A percentile compares a stretch with the other conserved stretches of the same genome.
phyloP scores from a whole-genome alignment of 2,797 vertebrate species.

The Dryobates pubescens region DNA sequence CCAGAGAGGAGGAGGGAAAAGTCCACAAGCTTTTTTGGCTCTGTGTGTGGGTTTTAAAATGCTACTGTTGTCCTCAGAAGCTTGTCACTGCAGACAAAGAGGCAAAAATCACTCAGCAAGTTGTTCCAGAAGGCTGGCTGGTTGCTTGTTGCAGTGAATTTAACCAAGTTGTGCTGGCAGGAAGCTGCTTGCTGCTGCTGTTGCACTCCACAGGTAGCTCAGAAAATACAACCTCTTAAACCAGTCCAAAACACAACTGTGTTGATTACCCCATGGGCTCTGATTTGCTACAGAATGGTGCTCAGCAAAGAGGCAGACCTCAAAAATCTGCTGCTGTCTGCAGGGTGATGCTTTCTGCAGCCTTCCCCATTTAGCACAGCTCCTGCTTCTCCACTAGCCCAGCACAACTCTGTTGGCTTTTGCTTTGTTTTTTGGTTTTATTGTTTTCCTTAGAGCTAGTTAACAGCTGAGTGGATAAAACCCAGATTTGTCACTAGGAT shows the following conservation, averaged over 20 bases:
- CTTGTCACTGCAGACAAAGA: not conserved
- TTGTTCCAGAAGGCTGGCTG: not conserved
- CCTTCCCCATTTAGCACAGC: not conserved
- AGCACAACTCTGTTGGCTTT: rapidly evolving
- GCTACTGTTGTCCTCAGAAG: conserved; percentile 6
- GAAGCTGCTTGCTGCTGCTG: not conserved
- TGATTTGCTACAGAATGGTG: not conserved
- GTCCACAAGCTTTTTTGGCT: conserved; percentile 1
- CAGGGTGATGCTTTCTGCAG: not conserved
- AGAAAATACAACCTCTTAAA: conserved; percentile 18
- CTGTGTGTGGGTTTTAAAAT: not conserved
- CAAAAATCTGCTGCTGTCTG: not conserved
- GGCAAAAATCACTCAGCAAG: not conserved
- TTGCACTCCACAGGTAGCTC: not conserved
- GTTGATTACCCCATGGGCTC: not conserved
- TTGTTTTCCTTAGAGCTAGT: not conserved
- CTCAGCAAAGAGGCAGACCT: not conserved
- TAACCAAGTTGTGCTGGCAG: not conserved
- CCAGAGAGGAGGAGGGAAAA: conserved; percentile 20
- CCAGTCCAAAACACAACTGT: conserved; percentile 21
- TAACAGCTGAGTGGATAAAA: not conserved
- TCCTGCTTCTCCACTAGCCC: not conserved
- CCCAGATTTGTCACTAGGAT: not conserved
- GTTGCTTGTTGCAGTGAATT: conserved; percentile 9
- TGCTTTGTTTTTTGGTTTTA: not conserved